Evolutionary conservation across 2,888 invertebrate species (phyloP), one percentile per base, ranked within the genome.

Genomic region (Trachelus iudaicus): DNA sequence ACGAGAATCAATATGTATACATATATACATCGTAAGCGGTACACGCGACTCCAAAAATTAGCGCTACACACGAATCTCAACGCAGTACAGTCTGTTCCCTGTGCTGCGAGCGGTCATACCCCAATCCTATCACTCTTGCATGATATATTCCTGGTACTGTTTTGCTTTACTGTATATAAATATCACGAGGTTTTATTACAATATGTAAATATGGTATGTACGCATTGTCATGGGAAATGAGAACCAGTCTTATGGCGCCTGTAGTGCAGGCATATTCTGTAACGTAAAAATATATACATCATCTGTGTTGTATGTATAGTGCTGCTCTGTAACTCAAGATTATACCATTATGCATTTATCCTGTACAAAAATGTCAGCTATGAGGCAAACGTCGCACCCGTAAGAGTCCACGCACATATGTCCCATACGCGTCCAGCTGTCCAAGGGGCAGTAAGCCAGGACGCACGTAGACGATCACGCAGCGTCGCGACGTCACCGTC

Each of bases 241-340:
- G 91, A 91, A 91, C 91, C 91, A 91, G 91, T 91, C 91, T 91
- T 91, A 91, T 91, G 88, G 89, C 88, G 87, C 91, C 89, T 86
- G 88, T 83, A 79, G 82, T 87, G 85, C 89, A 88, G 90, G 90
- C 90, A 91, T 91, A 90, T 90, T 91, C 91, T 91, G 91, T 91
- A 91, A 91, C 91, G 91, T 91, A 91, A 91, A 91, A 91, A 91
- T 91, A 91, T 91, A 91, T 91, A 91, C 91, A 91, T 90, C 89
- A 88, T 91, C 91, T 91, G 91, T 91, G 91, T 90, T 87, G 89
- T 91, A 91, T 92, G 90, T 91, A 91, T 91, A 90, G 90, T 90
- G 91, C 90, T 92, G 90, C 91, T 90, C 92, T 92, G 92, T 92
- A 92, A 92, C 91, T 91, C 88, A 92, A 92, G 88, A 91, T 90